A percentile compares a stretch with the other conserved stretches of the same genome.
These are phyloP conservation scores for Sprattus sprattus DNA, from an alignment of 2,113 vertebrate genomes.

Conservation along the genomic window DNA sequence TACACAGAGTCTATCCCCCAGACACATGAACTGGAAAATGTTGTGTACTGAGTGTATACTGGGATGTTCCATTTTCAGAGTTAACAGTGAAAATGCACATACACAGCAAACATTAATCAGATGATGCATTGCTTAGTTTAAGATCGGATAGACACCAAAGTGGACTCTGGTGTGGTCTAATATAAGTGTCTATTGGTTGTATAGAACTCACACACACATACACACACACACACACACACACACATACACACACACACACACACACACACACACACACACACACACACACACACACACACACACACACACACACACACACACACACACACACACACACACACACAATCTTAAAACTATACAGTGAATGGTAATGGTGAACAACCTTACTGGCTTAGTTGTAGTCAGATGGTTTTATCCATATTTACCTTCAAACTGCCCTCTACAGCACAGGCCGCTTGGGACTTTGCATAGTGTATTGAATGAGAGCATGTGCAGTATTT, in stretches of 20 bases:
- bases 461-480: background rate
- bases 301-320: no score
- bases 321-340: no score
- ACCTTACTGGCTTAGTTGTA: background rate
- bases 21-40: background rate
- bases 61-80: background rate
- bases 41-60: background rate
- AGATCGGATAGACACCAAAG: background rate
- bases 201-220: background rate
- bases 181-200: background rate
- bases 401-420: background rate
- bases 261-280: no score
- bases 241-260: no score
- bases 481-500: background rate
- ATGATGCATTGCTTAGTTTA: background rate
- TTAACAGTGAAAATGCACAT: background rate
- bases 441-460: background rate
- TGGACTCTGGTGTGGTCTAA: background rate
- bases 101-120: background rate
- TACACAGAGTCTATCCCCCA: background rate
- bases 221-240: no score
- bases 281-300: background rate
- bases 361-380: no score
- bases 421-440: background rate
- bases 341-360: background rate